A percentile compares a stretch with the other conserved stretches of the same genome.
These are phyloP conservation scores for Microctenopoma stevenorrisi DNA, from an alignment of 2,797 vertebrate species.

Conservation along the genomic window DNA sequence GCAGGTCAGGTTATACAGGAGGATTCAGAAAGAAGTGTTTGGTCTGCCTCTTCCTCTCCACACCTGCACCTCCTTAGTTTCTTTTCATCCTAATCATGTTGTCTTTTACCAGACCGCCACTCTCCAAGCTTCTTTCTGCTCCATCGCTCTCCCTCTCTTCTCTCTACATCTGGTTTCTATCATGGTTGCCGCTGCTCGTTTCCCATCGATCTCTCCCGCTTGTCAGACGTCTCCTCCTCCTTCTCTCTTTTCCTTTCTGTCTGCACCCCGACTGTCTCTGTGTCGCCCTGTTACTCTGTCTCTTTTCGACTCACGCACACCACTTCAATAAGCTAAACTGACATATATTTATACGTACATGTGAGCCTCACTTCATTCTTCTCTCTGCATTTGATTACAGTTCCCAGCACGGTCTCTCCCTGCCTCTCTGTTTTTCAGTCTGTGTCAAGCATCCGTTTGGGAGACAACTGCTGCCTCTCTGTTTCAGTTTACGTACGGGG, in stretches of 20 bases:
- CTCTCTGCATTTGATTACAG: too few species aligned
- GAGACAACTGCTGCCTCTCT: conserved; percentile 35
- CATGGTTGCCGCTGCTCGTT: conserved; percentile 71
- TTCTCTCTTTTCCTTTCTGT: conserved; percentile 50
- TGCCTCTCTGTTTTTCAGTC: conserved; percentile 9
- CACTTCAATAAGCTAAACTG: neutral
- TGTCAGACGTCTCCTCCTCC: conserved; percentile 44
- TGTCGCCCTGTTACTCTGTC: conserved; percentile 23
- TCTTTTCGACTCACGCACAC: conserved; percentile 21
- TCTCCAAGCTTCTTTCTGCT: conserved; percentile 1
- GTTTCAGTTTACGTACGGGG: conserved; percentile 25
- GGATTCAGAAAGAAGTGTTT: neutral
- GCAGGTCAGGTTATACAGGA: conserved; percentile 17
- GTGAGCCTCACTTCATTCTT: too few species aligned
- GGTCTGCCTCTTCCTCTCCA: conserved; percentile 22
- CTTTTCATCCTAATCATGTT: conserved; percentile 35
- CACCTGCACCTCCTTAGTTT: neutral
- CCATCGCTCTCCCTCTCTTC: conserved; percentile 1
- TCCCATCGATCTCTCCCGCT: conserved; percentile 75
- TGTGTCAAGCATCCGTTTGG: conserved; percentile 41
- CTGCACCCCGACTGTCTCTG: conserved; percentile 28
- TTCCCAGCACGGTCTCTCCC: neutral
- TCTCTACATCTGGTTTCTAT: conserved; percentile 80
- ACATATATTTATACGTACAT: neutral
- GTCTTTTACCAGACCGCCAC: conserved; percentile 33